Evolutionary conservation across 2,888 invertebrate species (phyloP), one percentile per base, ranked within the genome.

Genomic region (Elmis aenea): DNA sequence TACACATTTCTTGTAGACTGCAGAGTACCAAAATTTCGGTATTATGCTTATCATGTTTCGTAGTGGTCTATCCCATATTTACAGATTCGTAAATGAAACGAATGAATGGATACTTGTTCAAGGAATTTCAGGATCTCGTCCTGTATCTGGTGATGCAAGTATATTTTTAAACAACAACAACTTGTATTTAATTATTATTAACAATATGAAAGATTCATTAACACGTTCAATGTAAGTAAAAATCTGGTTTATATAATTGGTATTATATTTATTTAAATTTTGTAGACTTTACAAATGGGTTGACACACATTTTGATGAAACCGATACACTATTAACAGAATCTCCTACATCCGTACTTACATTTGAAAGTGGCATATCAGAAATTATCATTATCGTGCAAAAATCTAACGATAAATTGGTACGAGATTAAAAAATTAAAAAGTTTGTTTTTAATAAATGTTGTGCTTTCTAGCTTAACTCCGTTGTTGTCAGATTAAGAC

Each of bases 231-330:
- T 46, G 62, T 61, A 51, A 48, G 54, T 49, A 42, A 10, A 14
- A 32, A 8, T n/a, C n/a, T n/a, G n/a, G n/a, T n/a, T n/a, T n/a
- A n/a, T n/a, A n/a, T n/a, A n/a, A n/a, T n/a, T n/a, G n/a, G n/a
- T n/a, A n/a, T 31, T 32, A 25, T 10, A 10, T 26, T 20, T 14
- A 26, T 31, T 22, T 14, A 31, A 12, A 12, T 14, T 23, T 52
- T 60, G 49, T 44, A 62, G 62, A 10, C 36, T 62, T 36, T 62
- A 59, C 40, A 57, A 58, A 45, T 62, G 60, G 57, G 28, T 52
- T 5, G 54, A 49, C 24, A 46, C 55, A 15, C 46, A 62, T 51
- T 62, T 62, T 45, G 61, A 63, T 52, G 50, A 55, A 50, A 50
- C 51, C 26, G 48, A 51, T 24, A 35, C 39, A 12, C 27, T 53